Evolutionary conservation across 2,797 vertebrate genomes (phyloP).

Genomic region (Hippoglossus hippoglossus): DNA sequence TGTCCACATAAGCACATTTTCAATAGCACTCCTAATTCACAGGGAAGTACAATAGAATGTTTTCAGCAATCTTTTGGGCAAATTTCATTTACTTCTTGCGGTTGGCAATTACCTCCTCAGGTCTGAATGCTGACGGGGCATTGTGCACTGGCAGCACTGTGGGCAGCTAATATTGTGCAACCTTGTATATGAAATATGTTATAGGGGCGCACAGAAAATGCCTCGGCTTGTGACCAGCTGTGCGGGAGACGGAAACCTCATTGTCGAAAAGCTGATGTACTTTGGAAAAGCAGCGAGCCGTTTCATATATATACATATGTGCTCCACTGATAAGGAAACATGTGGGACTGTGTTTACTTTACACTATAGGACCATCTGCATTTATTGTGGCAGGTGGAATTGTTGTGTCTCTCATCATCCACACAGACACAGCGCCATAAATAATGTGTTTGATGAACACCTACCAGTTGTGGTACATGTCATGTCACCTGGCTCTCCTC

Average conservation of each 20-base stretch:
- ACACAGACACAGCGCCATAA: conserved; percentile 8
- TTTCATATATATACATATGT: conserved; percentile 49
- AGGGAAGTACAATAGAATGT: conserved; percentile 36
- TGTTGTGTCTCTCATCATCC: conserved; percentile 33
- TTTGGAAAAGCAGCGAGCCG: conserved; percentile 13
- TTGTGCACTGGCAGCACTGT: conserved; percentile 24
- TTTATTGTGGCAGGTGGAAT: conserved; percentile 18
- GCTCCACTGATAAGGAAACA: conserved; percentile 48
- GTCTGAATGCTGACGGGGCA: conserved; percentile 61
- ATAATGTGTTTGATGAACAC: conserved; percentile 19
- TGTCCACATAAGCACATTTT: conserved; percentile 60
- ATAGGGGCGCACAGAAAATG: conserved; percentile 30
- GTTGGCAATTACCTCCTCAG: conserved; percentile 54
- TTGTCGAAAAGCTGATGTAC: conserved; percentile 32
- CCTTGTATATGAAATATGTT: conserved; percentile 38
- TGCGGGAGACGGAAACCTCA: conserved; percentile 35
- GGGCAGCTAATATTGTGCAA: conserved; percentile 32
- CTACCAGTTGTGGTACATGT: neutral
- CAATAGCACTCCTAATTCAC: conserved; percentile 33
- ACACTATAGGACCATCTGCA: conserved; percentile 21
- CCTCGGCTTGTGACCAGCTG: conserved; percentile 27
- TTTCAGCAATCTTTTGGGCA: conserved; percentile 59
- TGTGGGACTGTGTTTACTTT: conserved; percentile 17
- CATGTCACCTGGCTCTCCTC: neutral
- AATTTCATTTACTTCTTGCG: conserved; percentile 45